phyloP scores from a whole-genome alignment of 2,113 vertebrate genomes.

The Paradoxurus hermaphroditus region DNA sequence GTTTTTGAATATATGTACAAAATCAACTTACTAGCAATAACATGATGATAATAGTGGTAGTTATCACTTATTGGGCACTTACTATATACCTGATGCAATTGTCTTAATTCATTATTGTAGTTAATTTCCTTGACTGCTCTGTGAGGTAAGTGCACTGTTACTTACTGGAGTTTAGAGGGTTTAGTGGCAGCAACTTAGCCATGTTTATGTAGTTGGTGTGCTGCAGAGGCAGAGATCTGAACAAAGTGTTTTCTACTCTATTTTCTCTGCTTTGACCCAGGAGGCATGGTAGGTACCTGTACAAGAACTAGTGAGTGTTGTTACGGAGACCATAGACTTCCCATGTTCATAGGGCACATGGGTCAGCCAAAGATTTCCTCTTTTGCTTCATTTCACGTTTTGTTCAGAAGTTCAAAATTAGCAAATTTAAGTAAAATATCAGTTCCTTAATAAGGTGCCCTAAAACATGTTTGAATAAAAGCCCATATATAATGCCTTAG shows the following conservation, averaged over 20 bases:
- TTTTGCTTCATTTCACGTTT: not conserved
- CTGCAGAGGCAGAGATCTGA: not conserved
- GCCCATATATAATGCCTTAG: not conserved
- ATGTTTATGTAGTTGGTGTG: not conserved
- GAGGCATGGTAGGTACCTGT: not conserved
- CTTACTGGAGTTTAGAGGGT: not conserved
- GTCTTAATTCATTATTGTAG: not conserved
- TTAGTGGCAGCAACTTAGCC: not conserved
- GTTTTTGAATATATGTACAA: not conserved
- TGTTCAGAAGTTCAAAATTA: not conserved
- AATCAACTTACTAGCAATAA: not conserved
- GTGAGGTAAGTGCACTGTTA: not conserved
- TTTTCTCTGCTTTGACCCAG: not conserved
- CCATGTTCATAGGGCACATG: not conserved
- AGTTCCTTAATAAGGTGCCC: not conserved
- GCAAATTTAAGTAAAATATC: not conserved
- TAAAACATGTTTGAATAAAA: not conserved
- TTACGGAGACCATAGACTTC: not conserved
- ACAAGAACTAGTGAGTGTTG: not conserved
- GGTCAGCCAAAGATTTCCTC: not conserved
- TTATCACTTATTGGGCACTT: not conserved
- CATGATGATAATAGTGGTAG: not conserved
- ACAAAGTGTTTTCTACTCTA: not conserved
- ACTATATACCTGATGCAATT: not conserved
- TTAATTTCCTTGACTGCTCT: not conserved